Evolutionary conservation across 2,888 invertebrate genomes (phyloP).

Genomic region (Leptogaster cylindrica): DNA sequence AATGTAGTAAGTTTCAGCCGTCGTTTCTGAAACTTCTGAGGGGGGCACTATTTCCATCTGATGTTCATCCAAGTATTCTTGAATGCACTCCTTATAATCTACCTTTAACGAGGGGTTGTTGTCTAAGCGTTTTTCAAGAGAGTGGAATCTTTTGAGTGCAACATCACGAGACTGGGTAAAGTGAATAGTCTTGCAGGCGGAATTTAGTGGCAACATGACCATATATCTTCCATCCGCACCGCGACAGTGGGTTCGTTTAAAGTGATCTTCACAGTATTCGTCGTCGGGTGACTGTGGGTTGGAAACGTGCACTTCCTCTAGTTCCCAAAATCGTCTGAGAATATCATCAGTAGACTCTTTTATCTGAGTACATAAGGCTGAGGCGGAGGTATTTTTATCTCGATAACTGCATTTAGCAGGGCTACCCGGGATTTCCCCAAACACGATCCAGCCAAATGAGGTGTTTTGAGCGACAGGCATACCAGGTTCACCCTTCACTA

Average conservation of each 20-base stretch:
- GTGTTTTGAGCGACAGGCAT: slow-evolving; percentile 7
- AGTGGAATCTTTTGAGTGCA: background rate
- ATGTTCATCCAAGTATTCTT: background rate
- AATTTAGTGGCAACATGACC: background rate
- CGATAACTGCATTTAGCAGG: background rate
- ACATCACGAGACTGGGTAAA: slow-evolving; percentile 7
- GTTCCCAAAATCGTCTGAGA: background rate
- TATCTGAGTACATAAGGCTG: background rate
- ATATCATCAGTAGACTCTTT: background rate
- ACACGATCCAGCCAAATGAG: background rate
- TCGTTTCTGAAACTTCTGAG: background rate
- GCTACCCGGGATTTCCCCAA: background rate
- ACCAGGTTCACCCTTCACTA: background rate
- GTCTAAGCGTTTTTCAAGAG: background rate
- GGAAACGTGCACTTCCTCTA: background rate
- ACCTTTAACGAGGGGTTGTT: background rate
- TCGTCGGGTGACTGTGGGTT: background rate
- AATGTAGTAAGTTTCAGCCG: background rate
- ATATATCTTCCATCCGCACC: background rate
- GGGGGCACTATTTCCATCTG: background rate
- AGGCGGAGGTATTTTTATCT: background rate
- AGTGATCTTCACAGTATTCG: background rate
- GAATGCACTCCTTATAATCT: background rate
- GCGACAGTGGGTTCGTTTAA: background rate
- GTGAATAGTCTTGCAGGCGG: background rate